A percentile compares a stretch with the other conserved stretches of the same genome.
These are phyloP conservation scores for Chrysoperla carnea DNA, from an alignment of 1,140 invertebrate species.

Conservation along the genomic window DNA sequence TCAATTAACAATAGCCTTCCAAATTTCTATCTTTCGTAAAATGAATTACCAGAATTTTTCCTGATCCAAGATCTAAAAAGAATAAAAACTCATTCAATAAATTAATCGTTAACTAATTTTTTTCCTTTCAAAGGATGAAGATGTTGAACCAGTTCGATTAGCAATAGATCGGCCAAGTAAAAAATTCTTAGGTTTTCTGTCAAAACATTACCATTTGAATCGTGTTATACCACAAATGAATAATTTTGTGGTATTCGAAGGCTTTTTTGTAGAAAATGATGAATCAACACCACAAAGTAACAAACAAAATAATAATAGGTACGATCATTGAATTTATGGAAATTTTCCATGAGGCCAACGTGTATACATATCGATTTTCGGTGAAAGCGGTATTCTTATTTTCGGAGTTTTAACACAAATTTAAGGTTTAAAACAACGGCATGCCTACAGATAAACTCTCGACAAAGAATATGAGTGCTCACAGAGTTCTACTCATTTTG, in stretches of 20 bases:
- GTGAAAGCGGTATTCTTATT: no score
- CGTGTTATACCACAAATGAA: constrained; percentile 64
- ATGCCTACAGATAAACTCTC: no score
- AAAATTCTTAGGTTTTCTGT: constrained; percentile 69
- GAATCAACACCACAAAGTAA: constrained; percentile 5
- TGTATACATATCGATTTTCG: constrained; percentile 5
- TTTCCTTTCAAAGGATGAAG: constrained; percentile 38
- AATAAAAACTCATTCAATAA: no score
- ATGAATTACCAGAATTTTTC: no score
- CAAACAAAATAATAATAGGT: constrained; percentile 5
- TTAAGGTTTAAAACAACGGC: no score
- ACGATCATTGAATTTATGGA: neutral
- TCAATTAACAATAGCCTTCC: no score
- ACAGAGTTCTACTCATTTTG: no score
- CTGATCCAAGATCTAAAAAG: no score
- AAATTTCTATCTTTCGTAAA: no score
- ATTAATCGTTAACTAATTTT: no score
- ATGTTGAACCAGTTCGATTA: constrained; percentile 47
- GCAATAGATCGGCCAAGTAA: constrained; percentile 81
- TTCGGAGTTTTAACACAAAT: no score
- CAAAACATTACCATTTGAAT: constrained; percentile 61
- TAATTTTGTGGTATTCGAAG: constrained; percentile 74
- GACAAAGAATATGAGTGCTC: no score
- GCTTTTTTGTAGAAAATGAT: constrained; percentile 45
- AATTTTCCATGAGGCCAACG: neutral